A percentile compares a stretch with the other conserved stretches of the same genome.
These are phyloP conservation scores for Myathropa florea DNA, from an alignment of 2,888 invertebrate species.

Conservation along the genomic window DNA sequence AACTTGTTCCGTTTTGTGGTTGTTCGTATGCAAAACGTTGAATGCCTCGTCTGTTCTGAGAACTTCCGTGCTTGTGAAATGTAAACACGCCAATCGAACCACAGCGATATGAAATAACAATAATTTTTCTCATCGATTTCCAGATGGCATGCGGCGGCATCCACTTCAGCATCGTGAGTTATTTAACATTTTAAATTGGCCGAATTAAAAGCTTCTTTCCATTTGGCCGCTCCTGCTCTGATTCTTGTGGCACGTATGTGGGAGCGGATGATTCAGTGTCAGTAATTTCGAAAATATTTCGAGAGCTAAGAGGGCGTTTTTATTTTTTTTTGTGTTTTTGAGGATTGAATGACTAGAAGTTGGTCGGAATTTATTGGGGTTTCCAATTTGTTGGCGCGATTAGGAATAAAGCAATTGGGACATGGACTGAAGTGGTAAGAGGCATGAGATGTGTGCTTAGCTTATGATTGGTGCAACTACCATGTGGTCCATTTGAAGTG, in stretches of 20 bases:
- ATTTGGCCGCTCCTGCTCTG: constrained; percentile 2
- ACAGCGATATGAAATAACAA: constrained; percentile 19
- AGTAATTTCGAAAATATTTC: constrained; percentile 18
- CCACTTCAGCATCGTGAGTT: constrained; percentile 57
- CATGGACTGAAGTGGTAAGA: background rate
- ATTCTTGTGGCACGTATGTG: constrained; percentile 10
- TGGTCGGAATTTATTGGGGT: constrained; percentile 48
- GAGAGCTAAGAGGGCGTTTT: background rate
- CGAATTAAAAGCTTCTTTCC: constrained; percentile 65
- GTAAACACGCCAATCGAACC: constrained; percentile 37
- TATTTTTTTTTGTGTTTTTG: background rate
- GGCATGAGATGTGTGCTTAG: background rate
- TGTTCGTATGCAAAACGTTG: constrained; percentile 23
- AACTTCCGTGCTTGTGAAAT: constrained; percentile 15
- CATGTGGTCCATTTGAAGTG: background rate
- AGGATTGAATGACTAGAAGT: background rate
- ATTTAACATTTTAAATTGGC: constrained; percentile 66
- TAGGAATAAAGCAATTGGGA: background rate
- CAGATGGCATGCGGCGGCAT: constrained; percentile 37
- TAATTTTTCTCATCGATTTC: constrained; percentile 52
- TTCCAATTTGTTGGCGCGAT: constrained; percentile 29
- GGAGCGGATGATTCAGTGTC: constrained; percentile 40
- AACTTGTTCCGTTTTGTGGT: constrained; percentile 24
- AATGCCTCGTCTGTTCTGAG: constrained; percentile 26
- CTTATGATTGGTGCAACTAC: too few species aligned